Evolutionary conservation across 1,140 invertebrate genomes (phyloP), one percentile per base, ranked within the genome.

Genomic region (Bicyclus anynana): DNA sequence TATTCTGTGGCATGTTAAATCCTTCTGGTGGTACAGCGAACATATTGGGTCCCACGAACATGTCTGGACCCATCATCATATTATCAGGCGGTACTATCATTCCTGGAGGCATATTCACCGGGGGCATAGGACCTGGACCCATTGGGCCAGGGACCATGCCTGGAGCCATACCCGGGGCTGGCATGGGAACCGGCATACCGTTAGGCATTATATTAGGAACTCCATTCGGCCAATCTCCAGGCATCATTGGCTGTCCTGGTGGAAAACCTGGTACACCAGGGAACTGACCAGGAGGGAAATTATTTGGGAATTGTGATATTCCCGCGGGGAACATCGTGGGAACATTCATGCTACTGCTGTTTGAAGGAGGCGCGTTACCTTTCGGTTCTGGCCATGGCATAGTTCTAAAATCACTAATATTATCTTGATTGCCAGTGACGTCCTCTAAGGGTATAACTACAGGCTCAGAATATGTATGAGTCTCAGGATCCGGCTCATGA

Each of bases 371-470:
- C 7, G 87, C 87, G 55, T 84, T 90, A 16, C 90, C 92, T 72
- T 95, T 95, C 0, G 95, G 95, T 74, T 96, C 94, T 1, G 95
- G 95, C 95, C 95, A 96, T 2, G 94, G 91, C 67, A 92, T 90
- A 40, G 89, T 89, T 60, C 92, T 91, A 69, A 94, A 94, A 73
- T 96, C 94, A 67, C 93, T 94, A 16, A 95, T 91, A 61, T 92
- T 95, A 67, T 95, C 95, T 37, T 92, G 92, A 74, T 94, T 94
- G 1, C 94, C 95, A 0, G 94, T 93, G 0, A 96, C 90, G 90
- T 98, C 97, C 62, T 97, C 95, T 47, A 97, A 84, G 4, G 97
- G 97, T 86, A 98, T 98, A 5, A 92, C 88, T 62, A 93, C 93
- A 1, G 95, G 94, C 73, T 97, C 95, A 1, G 91, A 91, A 46